phyloP scores from a whole-genome alignment of 2,113 vertebrate genomes.

The Psilopsiagon aymara region DNA sequence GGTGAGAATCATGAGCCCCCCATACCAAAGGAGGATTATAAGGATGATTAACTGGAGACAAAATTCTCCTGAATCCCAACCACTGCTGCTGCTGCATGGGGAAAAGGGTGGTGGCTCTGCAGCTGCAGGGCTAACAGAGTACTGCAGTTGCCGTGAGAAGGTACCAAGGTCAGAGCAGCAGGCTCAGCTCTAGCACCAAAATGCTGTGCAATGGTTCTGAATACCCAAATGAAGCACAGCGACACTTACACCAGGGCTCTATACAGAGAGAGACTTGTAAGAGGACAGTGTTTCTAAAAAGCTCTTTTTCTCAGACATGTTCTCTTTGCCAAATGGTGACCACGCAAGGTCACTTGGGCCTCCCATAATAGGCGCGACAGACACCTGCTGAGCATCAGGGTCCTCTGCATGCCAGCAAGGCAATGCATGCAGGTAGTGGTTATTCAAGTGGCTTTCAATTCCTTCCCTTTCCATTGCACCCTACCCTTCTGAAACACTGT shows the following conservation, averaged over 20 bases:
- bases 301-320: not conserved
- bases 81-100: not conserved
- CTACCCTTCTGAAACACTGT: not conserved
- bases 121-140: not conserved
- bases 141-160: not conserved
- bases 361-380: rapidly evolving
- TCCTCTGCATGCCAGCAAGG: rapidly evolving
- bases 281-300: not conserved
- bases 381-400: not conserved
- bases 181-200: not conserved
- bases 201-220: not conserved
- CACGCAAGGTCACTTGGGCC: rapidly evolving
- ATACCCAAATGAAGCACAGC: not conserved
- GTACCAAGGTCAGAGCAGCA: not conserved
- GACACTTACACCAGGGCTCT: not conserved
- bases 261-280: not conserved
- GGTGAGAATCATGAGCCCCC: not conserved
- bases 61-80: not conserved
- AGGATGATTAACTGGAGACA: not conserved
- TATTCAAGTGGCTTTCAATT: not conserved
- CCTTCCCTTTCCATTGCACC: not conserved
- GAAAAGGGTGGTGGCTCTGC: not conserved
- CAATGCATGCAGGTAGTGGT: no score
- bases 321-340: not conserved
- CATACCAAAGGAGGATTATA: not conserved